Conservation (phyloP, 1,140 invertebrate species). For the Fopius arisanus region DNA sequence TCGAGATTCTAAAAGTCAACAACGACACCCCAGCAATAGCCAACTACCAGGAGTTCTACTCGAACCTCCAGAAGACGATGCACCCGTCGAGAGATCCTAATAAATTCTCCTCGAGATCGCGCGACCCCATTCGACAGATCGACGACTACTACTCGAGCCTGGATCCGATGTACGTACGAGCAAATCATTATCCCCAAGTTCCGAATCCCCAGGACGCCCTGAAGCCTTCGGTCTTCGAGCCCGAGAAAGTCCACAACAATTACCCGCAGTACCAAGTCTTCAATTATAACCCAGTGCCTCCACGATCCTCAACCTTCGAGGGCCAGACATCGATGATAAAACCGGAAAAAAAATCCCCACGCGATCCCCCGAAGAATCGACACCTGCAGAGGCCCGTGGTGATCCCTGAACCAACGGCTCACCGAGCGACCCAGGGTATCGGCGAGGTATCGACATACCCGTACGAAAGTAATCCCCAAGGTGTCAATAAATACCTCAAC, state of each 20-base stretch:
- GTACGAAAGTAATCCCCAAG: constrained; percentile 9
- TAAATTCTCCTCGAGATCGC: not conserved
- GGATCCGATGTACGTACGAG: not conserved
- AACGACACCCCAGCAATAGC: constrained; percentile 56
- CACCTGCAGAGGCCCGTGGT: constrained; percentile 44
- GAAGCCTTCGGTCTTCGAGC: constrained; percentile 28
- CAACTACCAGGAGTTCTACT: constrained; percentile 56
- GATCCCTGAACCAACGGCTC: constrained; percentile 44
- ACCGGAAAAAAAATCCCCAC: not conserved
- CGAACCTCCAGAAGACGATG: constrained; percentile 38
- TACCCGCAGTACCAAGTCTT: constrained; percentile 39
- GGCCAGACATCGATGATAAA: not conserved
- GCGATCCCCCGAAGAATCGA: constrained; percentile 12
- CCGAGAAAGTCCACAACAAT: constrained; percentile 44
- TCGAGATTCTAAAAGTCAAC: constrained; percentile 58
- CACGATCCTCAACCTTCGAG: constrained; percentile 15
- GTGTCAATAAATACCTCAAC: too few species aligned
- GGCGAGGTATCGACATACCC: not conserved
- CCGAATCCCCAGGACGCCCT: not conserved
- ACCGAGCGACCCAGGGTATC: constrained; percentile 35
- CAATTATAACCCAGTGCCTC: constrained; percentile 20
- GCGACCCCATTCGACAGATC: constrained; percentile 34
- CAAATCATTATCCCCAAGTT: constrained; percentile 16
- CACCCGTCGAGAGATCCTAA: constrained; percentile 21
- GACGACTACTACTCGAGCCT: constrained; percentile 39